Evolutionary conservation across 2,888 invertebrate genomes (phyloP), one percentile per base, ranked within the genome.

Genomic region (Escarpia spicata): DNA sequence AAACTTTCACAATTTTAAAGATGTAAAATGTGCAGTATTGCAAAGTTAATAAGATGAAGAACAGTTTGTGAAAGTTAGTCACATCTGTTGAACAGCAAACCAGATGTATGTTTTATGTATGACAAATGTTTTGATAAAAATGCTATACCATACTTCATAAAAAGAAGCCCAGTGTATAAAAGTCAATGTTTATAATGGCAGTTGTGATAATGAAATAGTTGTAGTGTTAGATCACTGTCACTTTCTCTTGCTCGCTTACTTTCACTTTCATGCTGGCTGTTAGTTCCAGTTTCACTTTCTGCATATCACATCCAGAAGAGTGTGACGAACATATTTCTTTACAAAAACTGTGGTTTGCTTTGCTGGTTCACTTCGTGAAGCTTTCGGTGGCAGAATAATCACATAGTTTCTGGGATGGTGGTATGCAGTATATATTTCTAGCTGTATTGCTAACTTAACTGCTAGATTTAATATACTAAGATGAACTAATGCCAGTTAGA

Each of bases 201-300:
- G 37, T 44, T 91, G 15, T 44, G 31, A 91, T 44, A 91, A 37
- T 6, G 37, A 91, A 91, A 9, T 44, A 91, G n/a, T 8, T 19
- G 44, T 91, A 44, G 31, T 91, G 37, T 75, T 75, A 75, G 75
- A 26, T 26, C 75, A 75, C 75, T 75, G 75, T 75, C 75, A 75
- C 75, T 75, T 75, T 75, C 75, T 75, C 75, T 75, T 75, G 75
- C 75, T 26, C 26, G 26, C 19, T 75, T 75, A 75, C 3, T 75
- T 75, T 75, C 75, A 75, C 19, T 75, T 75, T 75, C 75, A n/a
- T 75, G 75, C 75, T 75, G 75, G 75, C 75, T 75, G 75, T 75
- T 75, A 75, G 52, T 52, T 52, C 52, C 52, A 52, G 26, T 75
- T 75, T 75, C 75, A 75, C 75, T 75, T 75, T 75, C 75, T 75